Evolutionary conservation across 1,140 invertebrate genomes (phyloP).

Genomic region (Tribolium madens): DNA sequence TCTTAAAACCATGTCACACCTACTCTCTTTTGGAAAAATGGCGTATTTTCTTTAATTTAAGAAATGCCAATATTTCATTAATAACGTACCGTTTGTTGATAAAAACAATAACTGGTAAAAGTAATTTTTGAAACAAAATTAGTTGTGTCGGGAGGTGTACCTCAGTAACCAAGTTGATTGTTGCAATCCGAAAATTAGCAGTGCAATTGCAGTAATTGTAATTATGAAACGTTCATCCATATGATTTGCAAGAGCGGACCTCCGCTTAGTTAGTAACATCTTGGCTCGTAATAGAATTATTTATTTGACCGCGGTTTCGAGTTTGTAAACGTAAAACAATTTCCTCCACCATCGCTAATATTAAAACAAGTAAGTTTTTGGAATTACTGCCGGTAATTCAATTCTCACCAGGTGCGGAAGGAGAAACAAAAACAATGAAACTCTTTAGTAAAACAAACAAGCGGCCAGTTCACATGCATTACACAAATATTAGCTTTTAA

Average conservation of each 20-base stretch:
- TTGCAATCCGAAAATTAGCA: not conserved
- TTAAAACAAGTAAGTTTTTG: not conserved
- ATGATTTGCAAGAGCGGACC: not conserved
- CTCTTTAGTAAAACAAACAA: constrained; percentile 21
- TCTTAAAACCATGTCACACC: too few relatives aligned
- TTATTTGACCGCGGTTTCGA: not conserved
- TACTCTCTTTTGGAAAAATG: too few relatives aligned
- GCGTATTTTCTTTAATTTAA: too few relatives aligned
- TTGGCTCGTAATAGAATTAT: constrained; percentile 3
- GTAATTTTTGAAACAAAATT: too few relatives aligned
- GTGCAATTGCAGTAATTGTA: constrained; percentile 27
- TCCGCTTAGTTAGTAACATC: not conserved
- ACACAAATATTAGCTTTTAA: constrained; percentile 37
- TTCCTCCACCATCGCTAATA: not conserved
- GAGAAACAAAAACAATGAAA: constrained; percentile 16
- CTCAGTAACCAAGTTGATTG: not conserved
- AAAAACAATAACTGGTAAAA: too few relatives aligned
- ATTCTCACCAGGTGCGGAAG: not conserved
- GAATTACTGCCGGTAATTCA: not conserved
- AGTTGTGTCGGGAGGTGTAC: too few relatives aligned
- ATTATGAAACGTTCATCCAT: constrained; percentile 28
- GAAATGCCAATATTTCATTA: too few relatives aligned
- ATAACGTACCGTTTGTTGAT: too few relatives aligned
- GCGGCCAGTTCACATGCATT: constrained; percentile 16
- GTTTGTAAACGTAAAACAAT: not conserved